These are phyloP conservation scores for Drosophila mulleri DNA, from an alignment of 2,888 invertebrate species.

Conservation along the genomic window DNA sequence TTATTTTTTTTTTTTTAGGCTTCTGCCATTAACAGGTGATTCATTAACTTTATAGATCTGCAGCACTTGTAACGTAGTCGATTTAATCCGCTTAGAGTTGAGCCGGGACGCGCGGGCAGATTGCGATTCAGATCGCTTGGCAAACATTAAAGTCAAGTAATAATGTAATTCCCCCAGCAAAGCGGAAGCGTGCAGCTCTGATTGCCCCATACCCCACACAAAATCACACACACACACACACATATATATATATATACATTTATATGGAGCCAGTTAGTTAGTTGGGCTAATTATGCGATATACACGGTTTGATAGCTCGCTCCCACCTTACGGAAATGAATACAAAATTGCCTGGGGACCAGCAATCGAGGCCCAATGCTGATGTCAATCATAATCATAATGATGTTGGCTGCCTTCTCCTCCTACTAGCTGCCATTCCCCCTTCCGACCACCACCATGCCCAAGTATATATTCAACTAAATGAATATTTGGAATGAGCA, in stretches of 20 bases:
- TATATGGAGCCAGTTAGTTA: slow-evolving; percentile 63
- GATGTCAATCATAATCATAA: slow-evolving; percentile 57
- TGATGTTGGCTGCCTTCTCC: slow-evolving; percentile 25
- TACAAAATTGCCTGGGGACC: slow-evolving; percentile 63
- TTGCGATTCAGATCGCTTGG: slow-evolving; percentile 35
- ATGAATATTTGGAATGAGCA: slow-evolving; percentile 21
- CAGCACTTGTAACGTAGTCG: slow-evolving; percentile 12
- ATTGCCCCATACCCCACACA: slow-evolving; percentile 47
- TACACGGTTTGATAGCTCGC: slow-evolving; percentile 56
- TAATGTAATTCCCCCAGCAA: slow-evolving; percentile 71
- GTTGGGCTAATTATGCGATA: slow-evolving; percentile 77
- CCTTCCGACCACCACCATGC: not conserved
- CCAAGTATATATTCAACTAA: slow-evolving; percentile 1
- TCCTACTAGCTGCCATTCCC: not conserved
- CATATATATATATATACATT: not conserved
- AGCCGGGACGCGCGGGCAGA: not conserved
- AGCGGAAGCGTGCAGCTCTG: slow-evolving; percentile 67
- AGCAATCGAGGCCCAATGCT: slow-evolving; percentile 58
- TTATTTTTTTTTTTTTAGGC: slow-evolving; percentile 18
- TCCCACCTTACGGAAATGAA: slow-evolving; percentile 58
- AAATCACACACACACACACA: not conserved
- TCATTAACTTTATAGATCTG: slow-evolving; percentile 58
- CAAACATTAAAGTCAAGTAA: slow-evolving; percentile 72
- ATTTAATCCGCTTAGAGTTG: slow-evolving; percentile 50
- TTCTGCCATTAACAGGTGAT: slow-evolving; percentile 50